These are phyloP conservation scores for Enteromius anoplus DNA, from an alignment of 2,797 vertebrate genomes.

Conservation along the genomic window DNA sequence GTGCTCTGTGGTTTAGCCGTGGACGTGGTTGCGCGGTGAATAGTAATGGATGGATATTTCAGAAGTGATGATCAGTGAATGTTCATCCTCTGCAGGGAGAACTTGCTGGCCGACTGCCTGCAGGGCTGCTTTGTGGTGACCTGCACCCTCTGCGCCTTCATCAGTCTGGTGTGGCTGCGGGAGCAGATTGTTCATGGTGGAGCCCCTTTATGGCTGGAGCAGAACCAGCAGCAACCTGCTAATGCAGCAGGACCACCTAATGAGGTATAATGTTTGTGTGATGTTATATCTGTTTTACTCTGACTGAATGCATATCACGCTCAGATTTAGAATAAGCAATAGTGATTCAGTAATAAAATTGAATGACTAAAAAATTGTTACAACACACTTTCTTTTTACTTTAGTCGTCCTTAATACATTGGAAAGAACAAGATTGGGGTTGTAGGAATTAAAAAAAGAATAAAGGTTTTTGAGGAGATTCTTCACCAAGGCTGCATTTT, in stretches of 20 bases:
- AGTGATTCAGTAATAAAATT: not conserved
- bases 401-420: not conserved
- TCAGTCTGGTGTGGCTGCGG: constrained; percentile 97
- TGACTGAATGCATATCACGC: not conserved
- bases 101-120: constrained; percentile 96
- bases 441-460: not conserved
- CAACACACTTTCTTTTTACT: not conserved
- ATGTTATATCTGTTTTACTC: not conserved
- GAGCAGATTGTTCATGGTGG: constrained; percentile 98
- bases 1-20: not conserved
- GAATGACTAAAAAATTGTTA: not conserved
- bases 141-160: constrained; percentile 96
- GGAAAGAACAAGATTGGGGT: not conserved
- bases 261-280: constrained; percentile 80
- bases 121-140: constrained; percentile 99
- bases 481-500: not conserved
- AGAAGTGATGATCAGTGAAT: constrained; percentile 7
- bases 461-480: not conserved
- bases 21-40: not conserved
- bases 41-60: constrained; percentile 24
- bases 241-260: constrained; percentile 87
- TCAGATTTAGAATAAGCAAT: not conserved
- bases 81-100: constrained; percentile 81
- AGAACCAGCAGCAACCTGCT: constrained; percentile 87
- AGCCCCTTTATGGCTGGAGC: constrained; percentile 96